phyloP scores from a whole-genome alignment of 2,888 invertebrate species.

The Morpho helenor region DNA sequence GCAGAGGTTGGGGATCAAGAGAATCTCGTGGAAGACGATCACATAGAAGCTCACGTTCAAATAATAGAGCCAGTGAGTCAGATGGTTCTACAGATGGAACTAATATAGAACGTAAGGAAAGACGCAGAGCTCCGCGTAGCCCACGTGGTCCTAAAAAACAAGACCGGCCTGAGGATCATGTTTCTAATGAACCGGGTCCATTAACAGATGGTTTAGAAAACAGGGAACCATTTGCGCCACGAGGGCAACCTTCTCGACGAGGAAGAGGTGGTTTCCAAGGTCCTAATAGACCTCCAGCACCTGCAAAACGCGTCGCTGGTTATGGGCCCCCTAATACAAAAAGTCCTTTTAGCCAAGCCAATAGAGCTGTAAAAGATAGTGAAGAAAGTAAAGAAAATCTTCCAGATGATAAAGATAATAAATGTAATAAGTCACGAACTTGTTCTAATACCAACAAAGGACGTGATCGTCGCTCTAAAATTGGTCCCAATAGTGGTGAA shows the following conservation, averaged over 20 bases:
- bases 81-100: constrained; percentile 87
- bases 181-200: constrained; percentile 39
- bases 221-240: constrained; percentile 88
- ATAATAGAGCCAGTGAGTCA: constrained; percentile 82
- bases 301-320: constrained; percentile 83
- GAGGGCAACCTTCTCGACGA: constrained; percentile 93
- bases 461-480: constrained; percentile 64
- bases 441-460: constrained; percentile 82
- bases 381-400: constrained; percentile 54
- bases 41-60: constrained; percentile 68
- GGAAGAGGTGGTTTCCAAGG: constrained; percentile 84
- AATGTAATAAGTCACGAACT: constrained; percentile 79
- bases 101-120: constrained; percentile 72
- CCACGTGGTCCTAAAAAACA: constrained; percentile 81
- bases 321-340: constrained; percentile 91
- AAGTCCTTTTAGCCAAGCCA: constrained; percentile 83
- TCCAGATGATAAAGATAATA: constrained; percentile 82
- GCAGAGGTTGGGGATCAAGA: constrained; percentile 70
- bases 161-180: constrained; percentile 77
- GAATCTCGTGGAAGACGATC: constrained; percentile 72
- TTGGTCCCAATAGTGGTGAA: constrained; percentile 65
- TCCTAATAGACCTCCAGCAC: constrained; percentile 63
- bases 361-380: constrained; percentile 58
- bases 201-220: constrained; percentile 59
- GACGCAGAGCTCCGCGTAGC: constrained; percentile 73